Conservation (phyloP, 2,113 vertebrate species). For the Rhinoderma darwinii region DNA sequence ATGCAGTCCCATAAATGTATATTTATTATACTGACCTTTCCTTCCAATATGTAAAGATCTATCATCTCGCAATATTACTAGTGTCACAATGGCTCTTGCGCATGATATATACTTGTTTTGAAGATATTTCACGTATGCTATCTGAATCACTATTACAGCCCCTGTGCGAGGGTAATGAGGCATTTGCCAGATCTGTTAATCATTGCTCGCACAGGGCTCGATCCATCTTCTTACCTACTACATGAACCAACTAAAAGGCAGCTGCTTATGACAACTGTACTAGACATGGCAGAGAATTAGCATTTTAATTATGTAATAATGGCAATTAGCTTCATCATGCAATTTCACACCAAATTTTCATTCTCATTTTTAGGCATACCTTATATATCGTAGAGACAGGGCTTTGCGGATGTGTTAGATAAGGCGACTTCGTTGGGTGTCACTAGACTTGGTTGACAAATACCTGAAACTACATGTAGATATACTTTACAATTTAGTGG, state of each 20-base stretch:
- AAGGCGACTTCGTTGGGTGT: background rate
- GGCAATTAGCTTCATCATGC: background rate
- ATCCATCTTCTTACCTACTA: slow-evolving; percentile 20
- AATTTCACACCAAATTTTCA: background rate
- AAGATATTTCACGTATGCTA: slow-evolving; percentile 17
- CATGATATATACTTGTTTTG: slow-evolving; percentile 44
- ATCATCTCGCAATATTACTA: slow-evolving; percentile 40
- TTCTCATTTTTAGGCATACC: background rate
- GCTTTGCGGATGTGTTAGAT: background rate
- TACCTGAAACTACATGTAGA: background rate
- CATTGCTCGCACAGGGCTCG: background rate
- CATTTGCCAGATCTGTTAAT: slow-evolving; percentile 35
- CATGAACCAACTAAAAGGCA: background rate
- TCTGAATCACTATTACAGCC: background rate
- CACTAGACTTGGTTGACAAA: background rate
- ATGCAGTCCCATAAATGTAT: slow-evolving; percentile 52
- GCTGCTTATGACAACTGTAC: background rate
- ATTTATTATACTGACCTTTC: slow-evolving; percentile 59
- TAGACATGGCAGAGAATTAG: slow-evolving; percentile 19
- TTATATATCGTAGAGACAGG: background rate
- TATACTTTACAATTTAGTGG: background rate
- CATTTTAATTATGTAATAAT: slow-evolving; percentile 21
- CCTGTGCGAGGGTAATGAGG: slow-evolving; percentile 29
- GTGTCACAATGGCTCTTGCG: slow-evolving; percentile 16
- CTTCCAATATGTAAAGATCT: slow-evolving; percentile 45